These are phyloP conservation scores for Bimastos eiseni DNA, from an alignment of 2,888 invertebrate species.

Conservation along the genomic window DNA sequence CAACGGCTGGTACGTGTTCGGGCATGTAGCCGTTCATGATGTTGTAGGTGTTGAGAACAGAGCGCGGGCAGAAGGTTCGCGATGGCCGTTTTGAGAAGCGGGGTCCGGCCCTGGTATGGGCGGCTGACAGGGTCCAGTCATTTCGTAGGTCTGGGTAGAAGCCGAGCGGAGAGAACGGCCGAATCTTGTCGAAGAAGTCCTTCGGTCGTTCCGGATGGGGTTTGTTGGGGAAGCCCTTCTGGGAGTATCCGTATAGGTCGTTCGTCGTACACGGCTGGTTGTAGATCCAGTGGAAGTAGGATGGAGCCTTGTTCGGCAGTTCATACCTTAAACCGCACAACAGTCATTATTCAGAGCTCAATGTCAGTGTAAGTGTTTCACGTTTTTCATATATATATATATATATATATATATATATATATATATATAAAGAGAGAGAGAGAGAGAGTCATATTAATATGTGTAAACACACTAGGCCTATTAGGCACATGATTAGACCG, in stretches of 20 bases:
- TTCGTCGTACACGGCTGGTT: constrained; percentile 44
- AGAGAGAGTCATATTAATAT: no score
- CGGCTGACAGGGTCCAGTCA: constrained; percentile 15
- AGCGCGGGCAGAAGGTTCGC: not conserved
- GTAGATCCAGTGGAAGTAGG: constrained; percentile 44
- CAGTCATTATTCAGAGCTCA: not conserved
- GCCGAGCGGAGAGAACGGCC: constrained; percentile 43
- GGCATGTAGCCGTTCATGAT: constrained; percentile 22
- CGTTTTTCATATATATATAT: no score
- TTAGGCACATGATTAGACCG: no score
- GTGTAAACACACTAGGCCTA: no score
- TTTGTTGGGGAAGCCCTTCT: not conserved
- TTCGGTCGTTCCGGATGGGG: constrained; percentile 23
- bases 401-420: no score
- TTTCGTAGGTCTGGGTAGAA: constrained; percentile 43
- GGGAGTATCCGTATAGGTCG: constrained; percentile 41
- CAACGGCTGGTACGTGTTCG: not conserved
- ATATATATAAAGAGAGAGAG: no score
- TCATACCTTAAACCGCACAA: not conserved
- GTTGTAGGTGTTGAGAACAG: not conserved
- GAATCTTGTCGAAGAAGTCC: constrained; percentile 39
- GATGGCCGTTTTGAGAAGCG: constrained; percentile 8
- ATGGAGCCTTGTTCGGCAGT: constrained; percentile 34
- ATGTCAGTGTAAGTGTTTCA: no score
- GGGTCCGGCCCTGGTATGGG: not conserved